Base-by-base conservation (phyloP, 2,797 vertebrate genomes). In the Coranthus polyacanthus region DNA sequence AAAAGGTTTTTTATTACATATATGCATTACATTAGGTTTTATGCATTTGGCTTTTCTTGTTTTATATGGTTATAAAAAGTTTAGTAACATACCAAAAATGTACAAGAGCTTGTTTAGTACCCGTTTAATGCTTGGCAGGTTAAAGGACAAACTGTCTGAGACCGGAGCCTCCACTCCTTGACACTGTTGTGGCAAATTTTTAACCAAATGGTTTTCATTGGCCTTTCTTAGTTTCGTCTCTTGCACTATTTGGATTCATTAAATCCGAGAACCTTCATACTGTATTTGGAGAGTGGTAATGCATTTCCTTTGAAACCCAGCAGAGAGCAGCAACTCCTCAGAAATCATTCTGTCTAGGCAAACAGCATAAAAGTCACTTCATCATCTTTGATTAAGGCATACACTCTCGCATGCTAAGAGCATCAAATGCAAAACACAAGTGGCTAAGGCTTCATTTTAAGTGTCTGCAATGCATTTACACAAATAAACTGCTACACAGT, bases 371-470 rank as follows among this genome's bases (percentile, higher is more conserved):
- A 73, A 76, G 59, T 41, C 70, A 55, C 55, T 67, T 66, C 15
- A 70, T 73, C 44, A 18, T 76, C 37, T 79, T 59, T 74, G 75
- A 64, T 22, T 78, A 56, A 86, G 75, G 76, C 75, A 75, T 68
- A 84, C 57, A 76, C 73, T 79, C 78, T 79, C 7, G 12, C 89
- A 92, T 91, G 88, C 86, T 83, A 22, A 78, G 45, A 75, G 65
- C 62, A 77, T 79, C 70, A 70, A 80, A 69, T 75, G 78, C 82
- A 87, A 76, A 85, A 54, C 78, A 73, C 64, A 66, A 24, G 64
- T 73, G 72, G 80, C 62, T 61, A 75, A 79, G 76, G 72, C 82
- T 71, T 84, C 55, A 52, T 70, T 68, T 69, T 39, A 70, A 74
- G 18, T 66, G 68, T 68, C 42, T 77, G 36, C 70, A 60, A 46